These are phyloP conservation scores for Tinea trinotella DNA, from an alignment of 2,888 invertebrate species.

Conservation along the genomic window DNA sequence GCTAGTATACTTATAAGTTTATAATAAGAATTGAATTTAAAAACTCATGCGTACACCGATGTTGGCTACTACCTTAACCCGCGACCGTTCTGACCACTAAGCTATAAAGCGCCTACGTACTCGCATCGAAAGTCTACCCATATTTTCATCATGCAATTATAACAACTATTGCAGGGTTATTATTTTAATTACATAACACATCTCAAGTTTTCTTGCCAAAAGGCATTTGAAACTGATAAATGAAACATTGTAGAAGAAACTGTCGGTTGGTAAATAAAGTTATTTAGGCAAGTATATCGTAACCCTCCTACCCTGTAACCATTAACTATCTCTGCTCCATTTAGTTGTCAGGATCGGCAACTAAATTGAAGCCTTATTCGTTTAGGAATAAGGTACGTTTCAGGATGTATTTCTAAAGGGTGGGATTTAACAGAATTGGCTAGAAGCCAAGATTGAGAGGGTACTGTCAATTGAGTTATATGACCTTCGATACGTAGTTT, in stretches of 20 bases:
- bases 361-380: not conserved
- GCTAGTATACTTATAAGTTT: no score
- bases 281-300: not conserved
- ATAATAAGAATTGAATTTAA: no score
- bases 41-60: no score
- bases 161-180: no score
- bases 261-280: not conserved
- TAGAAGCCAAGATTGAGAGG: not conserved
- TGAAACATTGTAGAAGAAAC: not conserved
- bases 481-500: not conserved
- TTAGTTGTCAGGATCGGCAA: not conserved
- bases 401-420: not conserved
- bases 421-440: not conserved
- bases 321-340: slow-evolving; percentile 1
- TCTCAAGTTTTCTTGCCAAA: no score
- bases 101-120: no score
- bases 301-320: not conserved
- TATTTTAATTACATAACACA: no score
- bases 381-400: not conserved
- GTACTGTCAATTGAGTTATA: not conserved
- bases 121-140: no score
- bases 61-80: no score
- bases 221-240: not conserved
- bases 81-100: no score
- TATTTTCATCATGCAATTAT: no score